Evolutionary conservation across 2,888 invertebrate genomes (phyloP), one percentile per base, ranked within the genome.

Genomic region (Cerastoderma edule): DNA sequence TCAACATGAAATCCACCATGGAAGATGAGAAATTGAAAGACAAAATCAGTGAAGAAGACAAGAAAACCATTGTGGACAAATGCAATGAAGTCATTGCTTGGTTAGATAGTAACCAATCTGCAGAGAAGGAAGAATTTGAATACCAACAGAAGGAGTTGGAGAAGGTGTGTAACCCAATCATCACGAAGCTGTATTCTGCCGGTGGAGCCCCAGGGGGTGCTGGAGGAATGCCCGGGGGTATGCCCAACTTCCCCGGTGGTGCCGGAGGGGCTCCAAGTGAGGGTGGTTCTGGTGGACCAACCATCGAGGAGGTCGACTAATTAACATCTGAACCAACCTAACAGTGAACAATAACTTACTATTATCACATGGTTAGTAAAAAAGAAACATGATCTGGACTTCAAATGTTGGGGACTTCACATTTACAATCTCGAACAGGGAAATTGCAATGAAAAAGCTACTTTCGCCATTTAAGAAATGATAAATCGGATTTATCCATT

Each of bases 1-100:
- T 90, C 89, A 96, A 97, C 94, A 97, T 99, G 96, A 99, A 99
- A 95, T 96, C 96, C 84, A 94, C 94, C 2, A 92, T 95, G 53
- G 98, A 99, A 91, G 99, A 98, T 91, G 98, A 98, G 87, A 98
- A 98, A 93, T 94, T 98, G 83, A 98, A 98, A 94, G 96, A 96
- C 91, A 97, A 97, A 94, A 95, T 98, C 92, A 93, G 95, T 0
- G 97, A 96, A 85, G 93, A 95, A 0, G 98, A 98, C 93, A 96
- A 96, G 93, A 95, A 95, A 87, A 95, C 94, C 64, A 96, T 97
- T 89, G 92, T 96, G 89, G 96, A 97, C 91, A 97, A 97, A 93
- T 97, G 97, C 94, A 96, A 96, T 88, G 97, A 97, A 91, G 87
- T 91, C 27, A 91, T 92, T 65, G 33, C 76, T 30, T 92, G 92